Base-by-base conservation (phyloP, 2,797 vertebrate species). In the Phoebastria nigripes region DNA sequence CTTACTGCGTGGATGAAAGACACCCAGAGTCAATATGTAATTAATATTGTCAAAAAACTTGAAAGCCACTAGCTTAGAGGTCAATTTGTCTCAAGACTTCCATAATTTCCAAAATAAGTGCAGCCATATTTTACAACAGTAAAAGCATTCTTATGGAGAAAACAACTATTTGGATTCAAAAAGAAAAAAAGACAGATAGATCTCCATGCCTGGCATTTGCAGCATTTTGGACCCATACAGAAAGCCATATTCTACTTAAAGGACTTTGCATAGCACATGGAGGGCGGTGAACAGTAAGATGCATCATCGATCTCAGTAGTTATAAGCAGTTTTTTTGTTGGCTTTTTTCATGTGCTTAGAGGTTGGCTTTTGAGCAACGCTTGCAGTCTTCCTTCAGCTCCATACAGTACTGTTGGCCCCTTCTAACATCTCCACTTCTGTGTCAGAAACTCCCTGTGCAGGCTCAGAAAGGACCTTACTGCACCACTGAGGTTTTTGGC, bases 361-460 rank as follows among this genome's bases (percentile, higher is more conserved):
- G 29, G 19, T 58, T 49, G 4, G 31, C 19, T 77, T 91, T 62
- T 31, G 8, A 74, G 6, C 24, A 80, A 47, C 6, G 12, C 20
- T 26, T n/a, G 10, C 25, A 37, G 11, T n/a, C n/a, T 37, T 80
- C 24, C 49, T 41, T 66, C 46, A 88, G 4, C 6, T 31, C 17
- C 11, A 19, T 8, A 29, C 2, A n/a, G 10, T 6, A 37, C 15
- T 12, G 6, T 1, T n/a, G 24, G 20, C 2, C 25, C 24, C 33
- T 65, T 69, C 18, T 28, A 78, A 20, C 4, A 31, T 2, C 7
- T 55, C 28, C 1, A 11, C 41, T 85, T 66, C 15, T 76, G 9
- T 6, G 6, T 47, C 41, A 51, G 47, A 79, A 81, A 13, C 2
- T 1, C 22, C 13, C 5, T 8, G 1, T 1, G 1, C 7, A 78